Evolutionary conservation across 2,113 vertebrate species (phyloP), one percentile per base, ranked within the genome.

Genomic region (Tursiops truncatus): DNA sequence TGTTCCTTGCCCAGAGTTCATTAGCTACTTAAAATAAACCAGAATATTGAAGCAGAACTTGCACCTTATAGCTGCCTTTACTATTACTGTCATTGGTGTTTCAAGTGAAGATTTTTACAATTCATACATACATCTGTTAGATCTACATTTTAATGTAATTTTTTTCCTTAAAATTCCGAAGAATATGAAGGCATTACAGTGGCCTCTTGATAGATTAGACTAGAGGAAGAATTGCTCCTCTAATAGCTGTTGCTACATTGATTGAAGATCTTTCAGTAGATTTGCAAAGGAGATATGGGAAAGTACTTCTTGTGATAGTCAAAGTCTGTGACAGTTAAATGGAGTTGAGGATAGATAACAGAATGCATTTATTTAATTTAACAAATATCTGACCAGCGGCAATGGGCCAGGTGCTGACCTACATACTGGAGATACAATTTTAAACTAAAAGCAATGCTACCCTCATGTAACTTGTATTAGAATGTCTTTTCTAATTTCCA

Each of bases 1-100:
- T n/a, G 36, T 83, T 17, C 41, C 20, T 86, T 93, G 53, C 67
- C 26, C 1, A 36, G 63, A 91, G 68, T 86, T 95, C 60, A 82
- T 70, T 82, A 92, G 53, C 33, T 31, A 13, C 65, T 90, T 89
- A 81, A 79, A 87, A 62, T 50, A 82, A 92, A n/a, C 14, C 14
- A 77, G 50, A 67, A 50, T 82, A 14, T n/a, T 84, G 50, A 94
- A 85, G 70, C 14, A 94, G 87, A 91, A 71, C 26, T 86, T 93
- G 28, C 21, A 82, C 31, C 68, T 62, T 70, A 82, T 77, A 21
- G 56, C 47, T 88, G 15, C 20, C 79, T 81, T 95, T 91, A 44
- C 58, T 58, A 20, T 25, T 8, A 60, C 73, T 74, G 41, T 84
- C 26, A 28, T n/a, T 60, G 67, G 47, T 73, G n/a, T 94, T 84